Conservation (phyloP, 2,797 vertebrate genomes). For the Furcifer pardalis region DNA sequence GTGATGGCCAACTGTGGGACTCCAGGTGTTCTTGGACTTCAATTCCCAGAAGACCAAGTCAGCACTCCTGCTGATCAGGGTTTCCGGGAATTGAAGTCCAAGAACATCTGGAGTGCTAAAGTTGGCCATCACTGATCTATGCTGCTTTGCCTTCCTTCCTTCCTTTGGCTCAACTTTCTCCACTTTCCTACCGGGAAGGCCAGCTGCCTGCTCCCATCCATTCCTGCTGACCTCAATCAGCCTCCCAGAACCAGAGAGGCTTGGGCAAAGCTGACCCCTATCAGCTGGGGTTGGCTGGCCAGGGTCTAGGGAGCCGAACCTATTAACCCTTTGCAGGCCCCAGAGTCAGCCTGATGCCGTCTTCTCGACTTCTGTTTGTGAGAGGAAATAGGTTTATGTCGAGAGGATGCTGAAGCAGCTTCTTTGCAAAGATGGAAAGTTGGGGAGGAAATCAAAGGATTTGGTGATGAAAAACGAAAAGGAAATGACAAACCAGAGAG, state of each 20-base stretch:
- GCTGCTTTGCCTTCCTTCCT: too few relatives aligned
- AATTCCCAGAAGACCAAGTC: too few relatives aligned
- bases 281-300: conserved; percentile 33
- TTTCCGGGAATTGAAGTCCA: too few relatives aligned
- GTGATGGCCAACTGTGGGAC: too few relatives aligned
- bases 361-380: background rate
- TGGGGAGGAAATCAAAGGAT: background rate
- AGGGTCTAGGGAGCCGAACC: conserved; percentile 32
- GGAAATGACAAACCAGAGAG: background rate
- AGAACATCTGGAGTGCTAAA: too few relatives aligned
- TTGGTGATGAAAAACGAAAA: conserved; percentile 6
- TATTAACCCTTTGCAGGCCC: conserved; percentile 24
- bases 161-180: background rate
- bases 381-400: background rate
- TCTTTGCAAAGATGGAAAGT: conserved; percentile 3
- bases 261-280: conserved; percentile 20
- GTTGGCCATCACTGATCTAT: too few relatives aligned
- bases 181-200: background rate
- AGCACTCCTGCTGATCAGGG: too few relatives aligned
- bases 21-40: too few relatives aligned
- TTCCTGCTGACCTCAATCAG: conserved; percentile 35
- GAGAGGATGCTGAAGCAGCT: background rate
- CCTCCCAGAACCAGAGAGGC: background rate
- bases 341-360: background rate
- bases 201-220: background rate